Evolutionary conservation across 2,113 vertebrate species (phyloP).

Genomic region (Phalacrocorax brasilianus): DNA sequence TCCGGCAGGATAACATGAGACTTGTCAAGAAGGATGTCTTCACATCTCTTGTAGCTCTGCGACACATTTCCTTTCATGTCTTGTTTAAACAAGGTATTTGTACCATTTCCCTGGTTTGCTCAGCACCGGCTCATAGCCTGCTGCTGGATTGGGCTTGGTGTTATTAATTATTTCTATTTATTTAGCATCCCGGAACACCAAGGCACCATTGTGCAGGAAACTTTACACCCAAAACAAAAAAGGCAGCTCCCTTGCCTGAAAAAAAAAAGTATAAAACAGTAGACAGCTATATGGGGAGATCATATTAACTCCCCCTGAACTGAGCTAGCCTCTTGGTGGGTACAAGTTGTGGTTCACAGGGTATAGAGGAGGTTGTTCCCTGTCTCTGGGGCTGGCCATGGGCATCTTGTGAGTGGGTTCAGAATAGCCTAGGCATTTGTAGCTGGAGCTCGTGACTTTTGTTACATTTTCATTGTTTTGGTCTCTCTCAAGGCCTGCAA

Average conservation of each 20-base stretch:
- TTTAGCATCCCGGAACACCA: background rate
- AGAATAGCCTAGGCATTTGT: background rate
- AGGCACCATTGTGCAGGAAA: background rate
- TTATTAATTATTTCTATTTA: background rate
- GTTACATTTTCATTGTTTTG: background rate
- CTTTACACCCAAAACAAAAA: background rate
- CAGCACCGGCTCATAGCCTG: background rate
- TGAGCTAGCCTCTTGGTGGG: background rate
- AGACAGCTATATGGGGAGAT: background rate
- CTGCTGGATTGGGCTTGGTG: background rate
- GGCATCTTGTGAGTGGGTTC: background rate
- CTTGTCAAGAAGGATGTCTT: constrained; percentile 9
- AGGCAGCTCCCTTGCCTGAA: background rate
- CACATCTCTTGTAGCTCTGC: background rate
- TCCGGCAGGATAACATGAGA: background rate
- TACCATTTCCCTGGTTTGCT: background rate
- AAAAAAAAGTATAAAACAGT: background rate
- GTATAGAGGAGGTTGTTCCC: background rate
- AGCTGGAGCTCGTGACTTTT: background rate
- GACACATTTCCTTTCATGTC: background rate
- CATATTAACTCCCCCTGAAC: background rate
- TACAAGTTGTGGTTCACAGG: background rate
- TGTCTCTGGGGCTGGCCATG: background rate
- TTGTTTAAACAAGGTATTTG: background rate
- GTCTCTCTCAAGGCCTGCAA: background rate